phyloP scores from a whole-genome alignment of 2,113 vertebrate species.

The Clarias gariepinus region DNA sequence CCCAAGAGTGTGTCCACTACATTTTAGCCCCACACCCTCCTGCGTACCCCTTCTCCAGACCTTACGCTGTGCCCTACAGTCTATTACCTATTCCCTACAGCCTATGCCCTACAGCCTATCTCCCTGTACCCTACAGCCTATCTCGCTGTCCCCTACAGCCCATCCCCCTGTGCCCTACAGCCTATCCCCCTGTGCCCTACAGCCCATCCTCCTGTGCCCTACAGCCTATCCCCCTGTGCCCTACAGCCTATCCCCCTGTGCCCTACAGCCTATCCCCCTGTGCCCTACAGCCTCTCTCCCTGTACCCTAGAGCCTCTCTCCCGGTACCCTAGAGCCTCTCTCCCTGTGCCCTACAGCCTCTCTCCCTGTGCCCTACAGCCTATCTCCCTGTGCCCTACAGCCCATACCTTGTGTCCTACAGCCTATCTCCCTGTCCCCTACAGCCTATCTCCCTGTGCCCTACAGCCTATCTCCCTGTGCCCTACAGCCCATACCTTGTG shows the following conservation, averaged over 20 bases:
- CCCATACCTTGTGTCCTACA: not conserved
- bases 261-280: not conserved
- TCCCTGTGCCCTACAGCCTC: not conserved
- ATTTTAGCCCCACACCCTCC: not conserved
- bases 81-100: not conserved
- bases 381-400: not conserved
- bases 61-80: not conserved
- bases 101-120: not conserved
- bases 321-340: not conserved
- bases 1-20: not conserved
- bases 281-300: not conserved
- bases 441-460: not conserved
- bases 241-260: not conserved
- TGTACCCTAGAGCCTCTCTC: not conserved
- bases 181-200: not conserved
- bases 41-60: no score
- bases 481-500: not conserved
- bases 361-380: not conserved
- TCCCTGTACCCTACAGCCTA: not conserved
- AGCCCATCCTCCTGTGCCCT: not conserved
- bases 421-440: not conserved
- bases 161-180: not conserved
- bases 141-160: fast-evolving
- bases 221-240: not conserved
- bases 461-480: not conserved